Conservation (phyloP, 2,888 invertebrate genomes). For the Stratiomys singularior region DNA sequence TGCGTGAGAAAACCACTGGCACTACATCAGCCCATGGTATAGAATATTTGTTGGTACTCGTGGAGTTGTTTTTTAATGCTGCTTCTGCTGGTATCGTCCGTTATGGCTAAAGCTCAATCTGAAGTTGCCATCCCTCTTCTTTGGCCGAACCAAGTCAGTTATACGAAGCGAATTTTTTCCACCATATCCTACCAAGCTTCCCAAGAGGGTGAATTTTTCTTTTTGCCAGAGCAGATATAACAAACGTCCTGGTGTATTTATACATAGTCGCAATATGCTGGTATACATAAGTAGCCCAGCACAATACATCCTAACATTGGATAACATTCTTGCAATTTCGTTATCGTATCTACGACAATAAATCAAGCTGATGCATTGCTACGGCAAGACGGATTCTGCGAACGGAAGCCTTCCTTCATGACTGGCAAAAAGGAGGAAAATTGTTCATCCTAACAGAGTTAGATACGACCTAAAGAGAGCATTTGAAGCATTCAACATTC, state of each 20-base stretch:
- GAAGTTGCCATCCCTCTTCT: constrained; percentile 45
- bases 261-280: constrained; percentile 7
- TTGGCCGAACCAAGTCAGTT: constrained; percentile 34
- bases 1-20: constrained; percentile 42
- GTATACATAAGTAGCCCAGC: constrained; percentile 37
- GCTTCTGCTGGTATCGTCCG: no score
- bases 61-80: constrained; percentile 42
- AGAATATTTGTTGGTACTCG: constrained; percentile 30
- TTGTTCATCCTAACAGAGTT: not conserved
- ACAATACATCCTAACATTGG: constrained; percentile 45
- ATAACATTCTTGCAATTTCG: constrained; percentile 55
- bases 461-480: no score
- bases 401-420: constrained; percentile 45
- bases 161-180: constrained; percentile 47
- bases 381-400: constrained; percentile 55
- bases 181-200: constrained; percentile 27
- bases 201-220: constrained; percentile 47
- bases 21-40: constrained; percentile 23
- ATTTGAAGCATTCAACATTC: no score
- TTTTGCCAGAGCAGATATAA: not conserved
- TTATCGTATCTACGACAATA: constrained; percentile 54
- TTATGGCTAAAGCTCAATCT: constrained; percentile 48
- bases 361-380: constrained; percentile 56
- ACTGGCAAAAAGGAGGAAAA: constrained; percentile 5
- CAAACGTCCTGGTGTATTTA: not conserved